phyloP scores from a whole-genome alignment of 2,113 vertebrate genomes.

The Ardeotis arabs region DNA sequence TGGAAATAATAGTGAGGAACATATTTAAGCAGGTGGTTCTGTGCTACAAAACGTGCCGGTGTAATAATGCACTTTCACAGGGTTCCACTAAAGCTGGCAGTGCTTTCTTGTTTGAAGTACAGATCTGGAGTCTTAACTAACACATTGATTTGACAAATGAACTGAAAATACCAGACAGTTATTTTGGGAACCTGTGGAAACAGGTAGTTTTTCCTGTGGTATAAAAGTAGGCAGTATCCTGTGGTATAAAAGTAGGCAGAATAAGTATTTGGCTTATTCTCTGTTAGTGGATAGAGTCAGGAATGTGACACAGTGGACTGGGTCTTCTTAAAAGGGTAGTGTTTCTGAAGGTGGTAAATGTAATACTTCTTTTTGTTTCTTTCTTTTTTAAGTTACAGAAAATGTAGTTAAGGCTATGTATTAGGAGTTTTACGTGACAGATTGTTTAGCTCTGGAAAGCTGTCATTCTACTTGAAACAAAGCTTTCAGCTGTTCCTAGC shows the following conservation, averaged over 20 bases:
- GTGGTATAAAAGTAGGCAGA: not conserved
- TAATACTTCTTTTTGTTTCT: not conserved
- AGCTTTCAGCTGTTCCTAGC: slow-evolving; percentile 70
- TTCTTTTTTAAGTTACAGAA: not conserved
- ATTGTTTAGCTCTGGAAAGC: slow-evolving; percentile 70
- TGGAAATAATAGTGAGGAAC: not conserved
- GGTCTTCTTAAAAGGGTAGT: not conserved
- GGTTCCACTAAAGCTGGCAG: not conserved
- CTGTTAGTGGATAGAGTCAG: slow-evolving; percentile 12
- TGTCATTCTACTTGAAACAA: slow-evolving; percentile 72
- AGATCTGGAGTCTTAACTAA: not conserved
- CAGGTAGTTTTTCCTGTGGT: not conserved
- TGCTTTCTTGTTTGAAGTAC: not conserved
- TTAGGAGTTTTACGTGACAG: slow-evolving; percentile 68
- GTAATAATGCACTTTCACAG: not conserved
- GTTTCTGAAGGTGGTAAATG: not conserved
- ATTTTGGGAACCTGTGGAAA: not conserved
- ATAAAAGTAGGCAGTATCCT: not conserved
- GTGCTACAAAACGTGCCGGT: not conserved
- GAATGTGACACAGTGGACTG: not conserved
- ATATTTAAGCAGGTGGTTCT: not conserved
- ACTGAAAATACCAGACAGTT: not conserved
- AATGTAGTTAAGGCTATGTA: not conserved
- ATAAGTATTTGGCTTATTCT: not conserved
- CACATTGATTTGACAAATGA: not conserved